Evolutionary conservation across 2,113 vertebrate species (phyloP), one percentile per base, ranked within the genome.

Genomic region (Hoplias malabaricus): DNA sequence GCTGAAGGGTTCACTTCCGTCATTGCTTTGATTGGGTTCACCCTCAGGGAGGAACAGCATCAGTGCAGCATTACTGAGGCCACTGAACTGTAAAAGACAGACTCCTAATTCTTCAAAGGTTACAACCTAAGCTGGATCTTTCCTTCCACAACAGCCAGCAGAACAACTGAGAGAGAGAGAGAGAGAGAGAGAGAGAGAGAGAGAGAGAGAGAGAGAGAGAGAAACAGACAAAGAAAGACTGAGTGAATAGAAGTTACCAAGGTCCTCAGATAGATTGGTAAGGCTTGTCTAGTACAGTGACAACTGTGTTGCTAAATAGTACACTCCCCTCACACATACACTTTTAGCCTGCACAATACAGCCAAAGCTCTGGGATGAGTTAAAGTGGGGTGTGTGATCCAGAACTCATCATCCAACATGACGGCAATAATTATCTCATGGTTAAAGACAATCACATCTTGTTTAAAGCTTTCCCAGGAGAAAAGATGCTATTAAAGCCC

Each of bases 71-170:
- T 19, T 11, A 63, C 11, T 63, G 31, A 63, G 56, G 61, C 25
- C 14, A 74, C 48, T 27, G 72, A 63, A 83, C 73, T 81, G 43
- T 50, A 84, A 79, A 34, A 21, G 57, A 63, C 8, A 36, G 31
- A 33, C 4, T 34, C 33, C 59, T 63, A 34, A 63, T 63, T 63
- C 33, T 36, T 36, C 33, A 63, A 63, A 63, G 59, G 59, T n/a
- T 63, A 63, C 33, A 63, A 21, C 19, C 21, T 63, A 63, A 63
- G 33, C 31, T 34, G 34, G 33, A 63, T 19, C 59, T 21, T 36
- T 19, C 10, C 31, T 36, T 10, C 19, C 33, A 5, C 43, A 33
- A 31, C 3, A 19, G 29, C 31, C 14, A 33, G 57, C 29, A 61
- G 6, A 14, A 29, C 57, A 61, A 33, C 7, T 2, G 29, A 5